Percentiles rank a stretch among this genome's conserved stretches.
phyloP scores from a whole-genome alignment of 1,140 invertebrate genomes.

The Lepidurus packardi region DNA sequence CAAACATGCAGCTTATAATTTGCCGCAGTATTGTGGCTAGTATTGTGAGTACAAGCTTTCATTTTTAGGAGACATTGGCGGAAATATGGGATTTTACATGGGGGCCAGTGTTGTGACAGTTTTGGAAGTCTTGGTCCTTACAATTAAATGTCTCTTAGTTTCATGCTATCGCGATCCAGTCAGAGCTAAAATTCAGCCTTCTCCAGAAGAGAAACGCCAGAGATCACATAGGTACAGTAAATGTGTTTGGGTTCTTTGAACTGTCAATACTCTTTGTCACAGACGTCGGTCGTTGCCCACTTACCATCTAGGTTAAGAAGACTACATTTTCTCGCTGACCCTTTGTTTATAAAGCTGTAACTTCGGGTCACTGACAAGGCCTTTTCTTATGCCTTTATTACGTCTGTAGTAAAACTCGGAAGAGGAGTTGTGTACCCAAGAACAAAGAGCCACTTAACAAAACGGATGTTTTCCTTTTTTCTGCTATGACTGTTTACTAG shows the following conservation, averaged over 20 bases:
- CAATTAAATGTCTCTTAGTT: neutral
- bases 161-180: neutral
- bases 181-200: neutral
- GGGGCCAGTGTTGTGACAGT: conserved; percentile 33
- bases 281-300: neutral
- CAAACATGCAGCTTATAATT: neutral
- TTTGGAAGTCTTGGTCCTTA: conserved; percentile 25
- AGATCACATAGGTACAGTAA: neutral
- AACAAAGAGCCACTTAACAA: no score
- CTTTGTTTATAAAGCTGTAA: neutral
- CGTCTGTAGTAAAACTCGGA: no score
- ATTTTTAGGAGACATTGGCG: conserved; percentile 27
- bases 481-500: no score
- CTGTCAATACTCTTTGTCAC: neutral
- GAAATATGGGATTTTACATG: conserved; percentile 32
- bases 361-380: neutral
- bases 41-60: neutral
- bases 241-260: neutral
- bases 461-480: no score
- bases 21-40: no score
- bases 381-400: neutral
- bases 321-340: neutral
- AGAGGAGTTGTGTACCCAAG: no score
- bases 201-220: neutral
- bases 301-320: neutral